Conservation (phyloP, 2,113 vertebrate species). For the Motacilla tschutschensis region DNA sequence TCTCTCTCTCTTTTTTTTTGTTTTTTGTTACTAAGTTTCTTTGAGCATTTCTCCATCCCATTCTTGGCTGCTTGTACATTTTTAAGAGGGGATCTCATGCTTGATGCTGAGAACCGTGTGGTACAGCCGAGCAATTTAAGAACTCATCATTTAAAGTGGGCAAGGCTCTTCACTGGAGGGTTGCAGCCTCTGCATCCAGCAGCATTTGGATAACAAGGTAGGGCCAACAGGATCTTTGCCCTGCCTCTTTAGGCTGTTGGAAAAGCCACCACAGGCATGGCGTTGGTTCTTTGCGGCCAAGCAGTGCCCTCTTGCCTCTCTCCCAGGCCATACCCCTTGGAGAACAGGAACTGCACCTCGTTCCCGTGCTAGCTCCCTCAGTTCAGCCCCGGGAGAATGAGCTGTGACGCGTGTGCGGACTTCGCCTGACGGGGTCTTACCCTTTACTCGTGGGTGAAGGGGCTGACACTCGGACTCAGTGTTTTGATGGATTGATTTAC, state of each 20-base stretch:
- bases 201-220: background rate
- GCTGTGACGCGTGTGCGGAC: rapidly evolving
- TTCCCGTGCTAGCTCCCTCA: background rate
- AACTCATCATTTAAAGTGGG: background rate
- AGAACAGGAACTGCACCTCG: background rate
- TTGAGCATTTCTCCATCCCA: background rate
- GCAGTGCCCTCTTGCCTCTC: background rate
- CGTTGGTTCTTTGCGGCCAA: background rate
- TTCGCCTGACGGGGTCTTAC: background rate
- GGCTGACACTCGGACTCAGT: background rate
- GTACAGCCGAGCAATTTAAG: background rate
- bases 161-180: background rate
- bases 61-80: background rate
- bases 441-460: background rate
- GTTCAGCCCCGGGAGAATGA: background rate
- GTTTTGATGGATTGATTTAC: background rate
- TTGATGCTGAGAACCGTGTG: background rate
- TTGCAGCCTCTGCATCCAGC: rapidly evolving
- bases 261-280: background rate
- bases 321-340: background rate
- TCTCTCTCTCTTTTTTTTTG: rapidly evolving
- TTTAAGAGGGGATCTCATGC: background rate
- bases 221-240: background rate
- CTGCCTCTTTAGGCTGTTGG: background rate
- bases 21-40: background rate